These are phyloP conservation scores for Sebastes minor DNA, from an alignment of 2,797 vertebrate genomes.

Conservation along the genomic window DNA sequence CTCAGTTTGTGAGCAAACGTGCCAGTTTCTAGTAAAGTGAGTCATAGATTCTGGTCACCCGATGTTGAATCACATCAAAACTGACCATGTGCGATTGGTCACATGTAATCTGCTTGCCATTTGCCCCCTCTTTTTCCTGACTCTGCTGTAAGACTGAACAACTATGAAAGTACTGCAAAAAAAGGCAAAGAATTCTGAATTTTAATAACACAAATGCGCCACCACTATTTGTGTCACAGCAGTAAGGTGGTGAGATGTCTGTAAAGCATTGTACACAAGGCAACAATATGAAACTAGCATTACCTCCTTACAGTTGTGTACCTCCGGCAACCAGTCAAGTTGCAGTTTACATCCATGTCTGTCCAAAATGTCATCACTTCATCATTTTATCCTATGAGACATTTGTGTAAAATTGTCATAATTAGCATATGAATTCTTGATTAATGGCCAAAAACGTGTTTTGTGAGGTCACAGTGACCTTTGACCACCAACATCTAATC, in stretches of 20 bases:
- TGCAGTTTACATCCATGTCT: too few species aligned
- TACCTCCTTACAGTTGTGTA: too few species aligned
- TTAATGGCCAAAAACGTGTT: too few species aligned
- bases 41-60: slow-evolving; percentile 41
- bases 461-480: too few species aligned
- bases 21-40: slow-evolving; percentile 39
- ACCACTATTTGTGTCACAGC: not conserved
- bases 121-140: not conserved
- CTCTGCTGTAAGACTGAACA: not conserved
- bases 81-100: not conserved
- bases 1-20: not conserved
- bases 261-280: too few species aligned
- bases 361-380: too few species aligned
- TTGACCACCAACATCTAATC: too few species aligned
- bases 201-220: not conserved
- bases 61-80: slow-evolving; percentile 36
- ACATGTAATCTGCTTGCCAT: not conserved
- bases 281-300: too few species aligned
- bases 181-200: not conserved
- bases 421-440: too few species aligned
- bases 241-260: not conserved
- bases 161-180: not conserved
- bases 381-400: too few species aligned
- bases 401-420: too few species aligned
- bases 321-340: too few species aligned